phyloP scores from a whole-genome alignment of 2,888 invertebrate genomes.

The Lasius fuliginosus region DNA sequence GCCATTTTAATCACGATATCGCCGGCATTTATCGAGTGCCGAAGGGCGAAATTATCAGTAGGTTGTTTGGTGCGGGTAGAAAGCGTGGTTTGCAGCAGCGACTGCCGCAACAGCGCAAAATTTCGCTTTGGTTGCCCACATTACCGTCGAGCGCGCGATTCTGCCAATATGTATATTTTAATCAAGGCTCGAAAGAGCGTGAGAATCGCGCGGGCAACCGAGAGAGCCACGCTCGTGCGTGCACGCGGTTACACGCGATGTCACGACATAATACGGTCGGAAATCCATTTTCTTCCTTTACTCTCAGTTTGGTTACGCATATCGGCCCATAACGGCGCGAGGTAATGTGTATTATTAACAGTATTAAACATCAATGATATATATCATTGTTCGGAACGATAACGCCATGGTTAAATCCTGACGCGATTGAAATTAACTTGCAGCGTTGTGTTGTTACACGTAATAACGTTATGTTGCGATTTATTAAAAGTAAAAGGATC shows the following conservation, averaged over 20 bases:
- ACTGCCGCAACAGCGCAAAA: conserved; percentile 40
- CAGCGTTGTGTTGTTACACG: conserved; percentile 3
- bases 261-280: conserved; percentile 30
- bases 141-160: conserved; percentile 37
- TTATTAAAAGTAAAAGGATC: background rate
- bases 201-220: conserved; percentile 65
- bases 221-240: conserved; percentile 25
- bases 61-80: background rate
- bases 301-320: conserved; percentile 26
- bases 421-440: conserved; percentile 33
- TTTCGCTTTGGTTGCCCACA: conserved; percentile 45
- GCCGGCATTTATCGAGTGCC: conserved; percentile 42
- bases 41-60: conserved; percentile 44
- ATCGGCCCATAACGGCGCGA: conserved; percentile 3
- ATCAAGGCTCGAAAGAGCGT: conserved; percentile 54
- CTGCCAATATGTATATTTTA: conserved; percentile 60
- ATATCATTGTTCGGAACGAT: conserved; percentile 25
- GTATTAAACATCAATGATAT: conserved; percentile 32
- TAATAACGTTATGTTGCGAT: conserved; percentile 10
- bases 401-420: conserved; percentile 10
- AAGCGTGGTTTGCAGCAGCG: conserved; percentile 15
- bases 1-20: conserved; percentile 46
- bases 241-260: conserved; percentile 33
- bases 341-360: conserved; percentile 46
- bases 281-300: conserved; percentile 57